Conservation (phyloP, 1,140 invertebrate species). For the Cydia pomonella region DNA sequence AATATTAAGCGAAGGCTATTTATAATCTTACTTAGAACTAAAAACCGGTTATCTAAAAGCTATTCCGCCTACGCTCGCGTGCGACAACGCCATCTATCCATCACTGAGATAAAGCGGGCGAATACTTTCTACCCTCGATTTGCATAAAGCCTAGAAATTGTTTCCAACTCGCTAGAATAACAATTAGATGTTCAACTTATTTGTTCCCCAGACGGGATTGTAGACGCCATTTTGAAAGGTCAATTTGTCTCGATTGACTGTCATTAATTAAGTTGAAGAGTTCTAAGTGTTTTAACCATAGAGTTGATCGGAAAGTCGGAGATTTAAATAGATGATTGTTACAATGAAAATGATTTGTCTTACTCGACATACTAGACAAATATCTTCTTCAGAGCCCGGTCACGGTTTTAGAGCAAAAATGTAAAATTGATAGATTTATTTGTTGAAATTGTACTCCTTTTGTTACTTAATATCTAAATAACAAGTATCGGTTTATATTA, state of each 20-base stretch:
- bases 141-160: constrained; percentile 34
- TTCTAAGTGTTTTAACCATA: background rate
- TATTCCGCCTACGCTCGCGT: background rate
- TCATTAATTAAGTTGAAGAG: constrained; percentile 2
- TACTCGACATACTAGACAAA: no score
- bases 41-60: constrained; percentile 29
- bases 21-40: background rate
- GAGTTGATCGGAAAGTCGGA: background rate
- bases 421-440: no score
- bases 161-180: constrained; percentile 34
- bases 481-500: no score
- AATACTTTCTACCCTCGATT: constrained; percentile 30
- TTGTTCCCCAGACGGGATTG: background rate
- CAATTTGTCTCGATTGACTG: constrained; percentile 17
- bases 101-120: constrained; percentile 29
- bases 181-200: constrained; percentile 27
- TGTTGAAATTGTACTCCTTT: no score
- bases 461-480: no score
- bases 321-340: background rate
- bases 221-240: constrained; percentile 3
- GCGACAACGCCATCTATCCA: constrained; percentile 28
- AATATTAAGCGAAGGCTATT: background rate
- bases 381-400: no score
- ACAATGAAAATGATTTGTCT: no score
- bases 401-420: no score